A percentile compares a stretch with the other conserved stretches of the same genome.
These are phyloP conservation scores for Elaphurus davidianus DNA, from an alignment of 2,113 vertebrate species.

Conservation along the genomic window DNA sequence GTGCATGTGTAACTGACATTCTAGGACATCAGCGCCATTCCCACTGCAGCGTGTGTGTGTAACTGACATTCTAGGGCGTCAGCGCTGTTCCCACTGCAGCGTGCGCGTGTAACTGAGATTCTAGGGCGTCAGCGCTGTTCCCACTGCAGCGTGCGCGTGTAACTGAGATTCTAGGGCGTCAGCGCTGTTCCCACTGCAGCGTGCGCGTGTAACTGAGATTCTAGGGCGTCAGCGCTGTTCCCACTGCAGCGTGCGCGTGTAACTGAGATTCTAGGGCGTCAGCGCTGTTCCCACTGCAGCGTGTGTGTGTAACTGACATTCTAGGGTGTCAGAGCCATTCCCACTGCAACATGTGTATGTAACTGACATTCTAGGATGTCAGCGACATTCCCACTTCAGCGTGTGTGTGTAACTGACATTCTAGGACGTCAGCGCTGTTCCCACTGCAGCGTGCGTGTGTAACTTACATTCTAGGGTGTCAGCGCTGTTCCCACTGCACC, in stretches of 20 bases:
- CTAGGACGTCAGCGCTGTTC: neutral
- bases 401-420: neutral
- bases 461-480: neutral
- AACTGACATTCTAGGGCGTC: neutral
- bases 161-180: no score
- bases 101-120: neutral
- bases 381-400: neutral
- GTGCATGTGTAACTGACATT: neutral
- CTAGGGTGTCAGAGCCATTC: neutral
- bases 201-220: no score
- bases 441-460: neutral
- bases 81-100: neutral
- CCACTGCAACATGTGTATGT: neutral
- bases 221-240: no score
- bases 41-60: neutral
- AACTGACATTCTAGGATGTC: neutral
- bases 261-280: no score
- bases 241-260: no score
- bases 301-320: neutral
- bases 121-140: neutral
- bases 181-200: no score
- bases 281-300: no score
- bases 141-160: neutral
- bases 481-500: neutral
- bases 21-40: neutral